Percentiles rank a stretch among this genome's conserved stretches.
phyloP scores from a whole-genome alignment of 2,113 vertebrate species.

The Leiothrix lutea region DNA sequence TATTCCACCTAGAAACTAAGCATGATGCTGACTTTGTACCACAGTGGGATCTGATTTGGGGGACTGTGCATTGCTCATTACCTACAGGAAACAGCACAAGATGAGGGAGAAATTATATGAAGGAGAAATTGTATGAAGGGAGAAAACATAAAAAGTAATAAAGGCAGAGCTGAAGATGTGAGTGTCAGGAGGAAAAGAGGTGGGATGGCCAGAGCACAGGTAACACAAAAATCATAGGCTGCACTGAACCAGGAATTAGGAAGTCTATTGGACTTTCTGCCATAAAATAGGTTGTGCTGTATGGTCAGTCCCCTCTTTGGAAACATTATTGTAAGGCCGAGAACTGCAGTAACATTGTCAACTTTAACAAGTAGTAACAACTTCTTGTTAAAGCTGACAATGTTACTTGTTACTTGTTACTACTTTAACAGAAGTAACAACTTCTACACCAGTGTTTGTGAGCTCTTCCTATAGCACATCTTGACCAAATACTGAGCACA shows the following conservation, averaged over 20 bases:
- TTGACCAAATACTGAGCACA: not conserved
- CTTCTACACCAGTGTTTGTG: not conserved
- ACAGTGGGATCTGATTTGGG: not conserved
- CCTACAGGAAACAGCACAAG: not conserved
- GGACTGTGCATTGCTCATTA: not conserved
- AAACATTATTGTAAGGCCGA: not conserved
- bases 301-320: not conserved
- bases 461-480: not conserved
- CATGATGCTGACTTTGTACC: not conserved
- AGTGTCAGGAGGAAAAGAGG: not conserved
- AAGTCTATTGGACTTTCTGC: not conserved
- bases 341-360: rapidly evolving
- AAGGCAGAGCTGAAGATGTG: not conserved
- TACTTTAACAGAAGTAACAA: too few species aligned
- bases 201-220: not conserved
- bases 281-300: not conserved
- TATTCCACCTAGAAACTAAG: not conserved
- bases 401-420: too few species aligned
- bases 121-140: not conserved
- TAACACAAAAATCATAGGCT: not conserved
- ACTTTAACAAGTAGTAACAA: too few species aligned
- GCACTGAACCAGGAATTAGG: not conserved
- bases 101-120: not conserved
- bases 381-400: too few species aligned
- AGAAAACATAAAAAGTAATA: not conserved